phyloP scores from a whole-genome alignment of 1,140 invertebrate genomes.

The Ceratosolen solmsi region DNA sequence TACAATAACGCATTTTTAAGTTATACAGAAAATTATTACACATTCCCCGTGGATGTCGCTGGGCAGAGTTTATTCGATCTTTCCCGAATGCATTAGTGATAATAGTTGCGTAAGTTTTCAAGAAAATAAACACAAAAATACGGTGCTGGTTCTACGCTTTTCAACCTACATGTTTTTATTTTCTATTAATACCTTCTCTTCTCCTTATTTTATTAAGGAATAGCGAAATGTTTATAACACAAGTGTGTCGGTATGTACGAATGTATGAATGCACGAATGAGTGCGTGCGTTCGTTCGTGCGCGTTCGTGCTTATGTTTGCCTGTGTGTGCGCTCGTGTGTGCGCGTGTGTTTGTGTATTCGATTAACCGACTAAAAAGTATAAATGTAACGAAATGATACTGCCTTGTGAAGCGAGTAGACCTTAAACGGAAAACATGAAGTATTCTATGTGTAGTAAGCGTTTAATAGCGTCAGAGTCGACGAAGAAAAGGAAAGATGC shows the following conservation, averaged over 20 bases:
- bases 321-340: not conserved
- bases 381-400: conserved; percentile 27
- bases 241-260: not conserved
- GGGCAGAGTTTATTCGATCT: conserved; percentile 33
- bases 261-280: not conserved
- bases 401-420: conserved; percentile 37
- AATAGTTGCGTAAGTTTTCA: conserved; percentile 62
- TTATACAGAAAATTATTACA: conserved; percentile 1
- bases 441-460: not conserved
- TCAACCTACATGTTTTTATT: conserved; percentile 47
- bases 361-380: conserved; percentile 31
- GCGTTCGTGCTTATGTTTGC: not conserved
- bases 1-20: not conserved
- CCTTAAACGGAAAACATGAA: conserved; percentile 23
- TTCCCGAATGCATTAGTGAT: conserved; percentile 60
- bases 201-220: conserved; percentile 2
- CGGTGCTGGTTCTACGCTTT: conserved; percentile 71
- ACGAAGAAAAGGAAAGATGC: conserved; percentile 2
- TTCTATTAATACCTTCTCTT: conserved; percentile 17
- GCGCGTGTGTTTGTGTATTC: not conserved
- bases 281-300: not conserved
- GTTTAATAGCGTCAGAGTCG: not conserved
- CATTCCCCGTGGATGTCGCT: conserved; percentile 6
- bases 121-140: conserved; percentile 42
- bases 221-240: not conserved